Base-by-base conservation (phyloP, 2,888 invertebrate genomes). In the Acleris cristana region DNA sequence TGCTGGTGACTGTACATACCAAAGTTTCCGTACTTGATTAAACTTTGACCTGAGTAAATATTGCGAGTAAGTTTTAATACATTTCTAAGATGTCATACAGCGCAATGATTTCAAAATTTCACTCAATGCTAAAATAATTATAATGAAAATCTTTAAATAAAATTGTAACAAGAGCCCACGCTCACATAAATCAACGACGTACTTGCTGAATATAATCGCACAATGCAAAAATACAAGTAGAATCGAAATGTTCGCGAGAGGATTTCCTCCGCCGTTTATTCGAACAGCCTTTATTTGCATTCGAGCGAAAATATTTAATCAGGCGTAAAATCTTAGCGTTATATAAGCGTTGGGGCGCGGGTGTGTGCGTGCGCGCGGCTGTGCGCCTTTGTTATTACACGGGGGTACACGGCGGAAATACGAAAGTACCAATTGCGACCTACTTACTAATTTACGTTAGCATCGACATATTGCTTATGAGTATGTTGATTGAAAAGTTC, bases 241-340 rank as follows among this genome's bases (percentile, higher is more conserved):
- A 83, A 81, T 82, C 79, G 80, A 79, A 82, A 82, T 78, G 77
- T 85, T 85, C 81, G 75, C 79, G 69, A 70, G 71, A 61, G 63
- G 45, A 64, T 68, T 62, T 26, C 57, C 55, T 45, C 52, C 30
- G 40, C 74, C 74, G 79, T 82, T 85, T 73, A 84, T 82, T 80
- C 83, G 79, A 74, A 74, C 78, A 84, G 79, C 86, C 85, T 88
- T 85, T 89, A 88, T 89, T 90, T 90, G 90, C 89, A 86, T 85
- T 87, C 85, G 84, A 90, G 90, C 87, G 90, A 90, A 91, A 91
- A 90, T 89, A 89, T 90, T 90, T 90, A 90, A 91, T 91, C 90
- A 90, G 85, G 88, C 90, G 89, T 87, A 86, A 90, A 89, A 91
- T 90, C 89, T 89, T 85, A 84, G 84, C 86, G 83, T 85, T 84